These are phyloP conservation scores for Aldrovandia affinis DNA, from an alignment of 2,797 vertebrate genomes.

Conservation along the genomic window DNA sequence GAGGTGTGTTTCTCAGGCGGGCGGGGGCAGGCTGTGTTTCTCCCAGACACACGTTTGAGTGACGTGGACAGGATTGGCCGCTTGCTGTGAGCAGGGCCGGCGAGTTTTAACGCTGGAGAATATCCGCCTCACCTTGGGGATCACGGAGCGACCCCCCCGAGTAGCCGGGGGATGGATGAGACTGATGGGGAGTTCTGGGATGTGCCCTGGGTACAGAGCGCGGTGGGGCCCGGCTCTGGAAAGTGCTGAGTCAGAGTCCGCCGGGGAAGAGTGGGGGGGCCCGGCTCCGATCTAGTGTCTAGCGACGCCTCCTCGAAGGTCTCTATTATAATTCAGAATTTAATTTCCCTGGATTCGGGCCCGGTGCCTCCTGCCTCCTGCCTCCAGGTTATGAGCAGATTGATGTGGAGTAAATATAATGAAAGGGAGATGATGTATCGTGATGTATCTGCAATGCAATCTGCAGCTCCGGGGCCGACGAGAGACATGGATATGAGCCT, in stretches of 20 bases:
- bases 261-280: not conserved
- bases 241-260: slow-evolving; percentile 4
- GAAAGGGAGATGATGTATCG: slow-evolving; percentile 78
- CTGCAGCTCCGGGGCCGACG: slow-evolving; percentile 43
- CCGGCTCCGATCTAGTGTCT: not conserved
- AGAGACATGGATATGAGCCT: not conserved
- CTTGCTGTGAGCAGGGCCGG: not conserved
- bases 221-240: not conserved
- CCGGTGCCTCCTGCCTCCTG: slow-evolving; percentile 70
- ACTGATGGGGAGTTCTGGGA: slow-evolving; percentile 7
- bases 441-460: slow-evolving; percentile 76
- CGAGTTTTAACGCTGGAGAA: not conserved
- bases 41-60: not conserved
- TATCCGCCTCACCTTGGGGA: not conserved
- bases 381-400: slow-evolving; percentile 66
- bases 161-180: not conserved
- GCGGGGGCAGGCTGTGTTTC: not conserved
- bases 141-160: slow-evolving; percentile 31
- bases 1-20: not conserved
- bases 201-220: not conserved
- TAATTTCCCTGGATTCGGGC: slow-evolving; percentile 50
- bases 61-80: not conserved
- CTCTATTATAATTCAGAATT: slow-evolving; percentile 31
- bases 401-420: slow-evolving; percentile 79
- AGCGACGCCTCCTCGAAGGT: not conserved